These are phyloP conservation scores for Lota lota DNA, from an alignment of 2,113 vertebrate genomes.

Conservation along the genomic window DNA sequence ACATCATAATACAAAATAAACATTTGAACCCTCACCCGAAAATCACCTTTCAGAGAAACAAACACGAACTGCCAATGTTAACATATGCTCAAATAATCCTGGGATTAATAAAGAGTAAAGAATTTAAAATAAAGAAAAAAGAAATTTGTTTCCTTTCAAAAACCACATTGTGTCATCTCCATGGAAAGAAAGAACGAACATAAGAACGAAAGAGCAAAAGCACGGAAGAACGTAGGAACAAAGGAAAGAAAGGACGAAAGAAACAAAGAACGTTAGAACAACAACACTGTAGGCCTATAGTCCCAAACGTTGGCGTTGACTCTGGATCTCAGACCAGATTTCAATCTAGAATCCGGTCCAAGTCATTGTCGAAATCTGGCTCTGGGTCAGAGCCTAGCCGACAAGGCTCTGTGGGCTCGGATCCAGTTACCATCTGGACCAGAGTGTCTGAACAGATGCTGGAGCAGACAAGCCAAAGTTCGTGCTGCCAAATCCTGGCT, in stretches of 20 bases:
- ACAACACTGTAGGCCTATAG: not conserved
- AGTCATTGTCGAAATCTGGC: not conserved
- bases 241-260: not conserved
- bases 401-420: not conserved
- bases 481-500: not conserved
- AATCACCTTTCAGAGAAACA: too few species aligned
- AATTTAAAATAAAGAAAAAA: too few species aligned
- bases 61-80: too few species aligned
- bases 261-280: too few species aligned
- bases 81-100: too few species aligned
- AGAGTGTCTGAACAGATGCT: not conserved
- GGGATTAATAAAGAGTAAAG: too few species aligned
- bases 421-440: not conserved
- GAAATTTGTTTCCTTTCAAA: too few species aligned
- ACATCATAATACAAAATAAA: too few species aligned
- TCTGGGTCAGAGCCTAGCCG: not conserved
- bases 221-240: too few species aligned
- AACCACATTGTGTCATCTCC: too few species aligned
- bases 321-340: not conserved
- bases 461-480: not conserved
- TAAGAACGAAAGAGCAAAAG: too few species aligned
- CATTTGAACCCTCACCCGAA: too few species aligned
- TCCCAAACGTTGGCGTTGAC: not conserved
- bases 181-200: not conserved
- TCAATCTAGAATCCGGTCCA: not conserved